Evolutionary conservation across 2,797 vertebrate species (phyloP).

Genomic region (Ispidina picta): DNA sequence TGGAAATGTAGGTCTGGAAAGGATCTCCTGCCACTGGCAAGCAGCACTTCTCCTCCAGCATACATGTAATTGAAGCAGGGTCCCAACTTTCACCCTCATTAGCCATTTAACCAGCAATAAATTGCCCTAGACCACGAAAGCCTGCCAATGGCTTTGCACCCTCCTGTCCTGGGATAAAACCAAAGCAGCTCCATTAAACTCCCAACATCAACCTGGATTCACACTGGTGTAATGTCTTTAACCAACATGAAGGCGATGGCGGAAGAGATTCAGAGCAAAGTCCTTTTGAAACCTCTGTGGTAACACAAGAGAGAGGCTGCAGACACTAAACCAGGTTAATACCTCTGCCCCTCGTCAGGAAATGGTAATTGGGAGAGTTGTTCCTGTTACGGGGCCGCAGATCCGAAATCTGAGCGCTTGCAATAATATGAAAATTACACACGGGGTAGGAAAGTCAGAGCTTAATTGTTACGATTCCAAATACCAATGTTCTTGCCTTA

Average conservation of each 20-base stretch:
- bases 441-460: neutral
- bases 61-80: neutral
- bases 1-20: slow-evolving; percentile 3
- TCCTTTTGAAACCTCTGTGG: neutral
- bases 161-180: neutral
- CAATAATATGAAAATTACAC: neutral
- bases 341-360: neutral
- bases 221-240: no score
- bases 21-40: slow-evolving; percentile 1
- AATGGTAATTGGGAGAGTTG: neutral
- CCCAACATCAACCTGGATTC: neutral
- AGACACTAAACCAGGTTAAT: neutral
- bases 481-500: neutral
- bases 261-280: neutral
- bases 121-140: neutral
- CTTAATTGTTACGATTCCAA: neutral
- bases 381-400: neutral
- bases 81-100: neutral
- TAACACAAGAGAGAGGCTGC: neutral
- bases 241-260: rapidly evolving
- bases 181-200: neutral
- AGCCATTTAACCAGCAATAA: neutral
- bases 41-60: neutral
- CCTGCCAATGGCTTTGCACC: neutral
- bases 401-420: neutral